Conservation (phyloP, 2,888 invertebrate species). For the Argyra leucocephala region DNA sequence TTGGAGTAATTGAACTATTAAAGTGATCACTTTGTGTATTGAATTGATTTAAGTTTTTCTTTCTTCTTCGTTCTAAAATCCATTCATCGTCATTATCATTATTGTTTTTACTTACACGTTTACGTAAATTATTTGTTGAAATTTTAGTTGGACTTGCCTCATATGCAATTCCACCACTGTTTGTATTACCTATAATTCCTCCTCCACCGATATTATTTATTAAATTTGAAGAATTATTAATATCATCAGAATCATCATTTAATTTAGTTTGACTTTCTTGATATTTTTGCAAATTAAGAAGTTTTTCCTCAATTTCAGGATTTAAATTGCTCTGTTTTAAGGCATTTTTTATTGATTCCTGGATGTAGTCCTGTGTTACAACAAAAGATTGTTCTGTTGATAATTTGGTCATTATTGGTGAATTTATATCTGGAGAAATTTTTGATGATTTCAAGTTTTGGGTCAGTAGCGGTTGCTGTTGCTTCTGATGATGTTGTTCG, state of each 20-base stretch:
- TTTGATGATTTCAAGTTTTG: constrained; percentile 14
- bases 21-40: constrained; percentile 18
- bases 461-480: constrained; percentile 28
- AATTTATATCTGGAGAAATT: constrained; percentile 9
- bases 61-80: constrained; percentile 31
- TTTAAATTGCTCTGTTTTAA: constrained; percentile 82
- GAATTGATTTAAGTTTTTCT: constrained; percentile 17
- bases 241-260: constrained; percentile 14
- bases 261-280: constrained; percentile 57
- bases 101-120: constrained; percentile 16
- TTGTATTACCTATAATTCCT: neutral
- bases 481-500: constrained; percentile 37
- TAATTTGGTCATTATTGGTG: neutral
- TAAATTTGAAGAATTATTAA: constrained; percentile 17
- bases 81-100: constrained; percentile 43
- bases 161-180: neutral
- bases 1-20: neutral
- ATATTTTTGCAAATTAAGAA: constrained; percentile 76
- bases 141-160: neutral
- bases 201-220: constrained; percentile 15
- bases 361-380: constrained; percentile 84
- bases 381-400: constrained; percentile 53
- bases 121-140: constrained; percentile 13
- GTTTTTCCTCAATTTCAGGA: constrained; percentile 86
- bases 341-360: constrained; percentile 89